Base-by-base conservation (phyloP, 2,797 vertebrate genomes). In the Alca torda region DNA sequence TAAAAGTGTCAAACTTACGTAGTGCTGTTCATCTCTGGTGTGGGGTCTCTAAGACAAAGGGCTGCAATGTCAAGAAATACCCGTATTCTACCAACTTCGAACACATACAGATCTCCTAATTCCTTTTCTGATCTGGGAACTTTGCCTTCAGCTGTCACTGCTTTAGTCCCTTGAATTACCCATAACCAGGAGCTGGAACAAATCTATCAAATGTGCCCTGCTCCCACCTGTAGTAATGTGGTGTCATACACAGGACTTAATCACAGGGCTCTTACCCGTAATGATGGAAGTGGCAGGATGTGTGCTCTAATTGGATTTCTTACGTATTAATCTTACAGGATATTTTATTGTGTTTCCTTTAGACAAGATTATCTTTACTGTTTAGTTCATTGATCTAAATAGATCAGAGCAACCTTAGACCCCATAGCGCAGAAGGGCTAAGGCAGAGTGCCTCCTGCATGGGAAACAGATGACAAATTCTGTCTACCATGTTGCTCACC, bases 1-100 rank as follows among this genome's bases (percentile, higher is more conserved):
- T 98, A 98, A 98, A 98, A 98, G 61, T 75, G 79, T 82, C 88
- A 96, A 96, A 97, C 61, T 46, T 86, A 33, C 3, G 1, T 14
- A 2, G 24, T 59, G 56, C 65, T 84, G 48, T n/a, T 80, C 24
- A 37, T 76, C 39, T 95, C 51, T 72, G 24, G 24, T 83, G 79
- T 61, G 37, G 16, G 57, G 10, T 69, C 50, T 69, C 23, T 5
- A 2, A 65, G 35, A n/a, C 70, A 68, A 50, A 45, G 4, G 33
- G 18, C 39, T 86, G 39, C 39, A 19, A 3, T 41, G 68, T 56
- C 61, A 80, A n/a, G 37, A 60, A 87, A 33, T 45, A 26, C 23
- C 25, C 35, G 11, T 16, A 4, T 59, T 78, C n/a, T 68, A 4
- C 13, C 45, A 48, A 3, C 46, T 60, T 30, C 8, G 16, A 81